A percentile compares a stretch with the other conserved stretches of the same genome.
Conservation (phyloP, 1,140 invertebrate species). For the Scaptomyza graminum region DNA sequence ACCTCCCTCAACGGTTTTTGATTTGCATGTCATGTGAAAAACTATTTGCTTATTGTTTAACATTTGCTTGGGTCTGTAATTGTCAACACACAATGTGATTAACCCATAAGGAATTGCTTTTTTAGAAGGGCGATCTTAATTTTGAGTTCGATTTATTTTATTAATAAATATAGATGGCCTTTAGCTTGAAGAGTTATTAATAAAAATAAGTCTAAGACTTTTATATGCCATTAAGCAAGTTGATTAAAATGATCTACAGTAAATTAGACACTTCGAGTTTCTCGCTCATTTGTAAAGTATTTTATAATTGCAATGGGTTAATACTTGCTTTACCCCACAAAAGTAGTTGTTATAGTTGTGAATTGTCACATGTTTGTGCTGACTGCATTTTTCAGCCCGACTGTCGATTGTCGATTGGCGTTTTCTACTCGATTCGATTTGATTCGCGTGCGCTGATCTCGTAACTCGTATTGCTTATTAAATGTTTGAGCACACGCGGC, state of each 20-base stretch:
- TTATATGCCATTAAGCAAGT: not conserved
- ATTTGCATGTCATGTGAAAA: conserved; percentile 74
- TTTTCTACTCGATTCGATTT: conserved; percentile 27
- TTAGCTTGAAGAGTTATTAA: too few relatives aligned
- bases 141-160: not conserved
- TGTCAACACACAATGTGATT: conserved; percentile 27
- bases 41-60: conserved; percentile 79
- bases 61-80: conserved; percentile 50
- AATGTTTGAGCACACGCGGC: conserved; percentile 51
- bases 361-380: conserved; percentile 36
- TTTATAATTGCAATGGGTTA: conserved; percentile 20
- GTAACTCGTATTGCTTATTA: conserved; percentile 56
- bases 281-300: conserved; percentile 17
- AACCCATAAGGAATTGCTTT: conserved; percentile 49
- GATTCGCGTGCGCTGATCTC: conserved; percentile 40
- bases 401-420: conserved; percentile 48
- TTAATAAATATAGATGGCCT: not conserved
- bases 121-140: conserved; percentile 2
- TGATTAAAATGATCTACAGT: not conserved
- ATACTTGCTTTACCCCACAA: not conserved
- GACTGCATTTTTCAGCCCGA: conserved; percentile 58
- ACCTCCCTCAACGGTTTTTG: conserved; percentile 19
- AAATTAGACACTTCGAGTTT: not conserved
- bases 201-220: too few relatives aligned
- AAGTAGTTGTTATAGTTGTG: conserved; percentile 4